phyloP scores from a whole-genome alignment of 1,140 invertebrate species.

The Apis mellifera region Amel_HAv3.1 CM009940.2:10106501-10107000 shows the following conservation, averaged over 20 bases:
- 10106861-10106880: conserved; percentile 98
- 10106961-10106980: conserved; percentile 91
- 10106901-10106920: conserved; percentile 93
- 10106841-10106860: conserved; percentile 93
- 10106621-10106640: conserved; percentile 87
- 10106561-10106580: conserved; percentile 77
- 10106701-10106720: conserved; percentile 90
- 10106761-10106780: conserved; percentile 23
- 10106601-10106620: conserved; percentile 88
- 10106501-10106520: neutral
- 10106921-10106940: conserved; percentile 82
- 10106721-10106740: conserved; percentile 92
- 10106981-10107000: conserved; percentile 92
- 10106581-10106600: conserved; percentile 93
- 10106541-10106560: conserved; percentile 61
- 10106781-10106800: conserved; percentile 9
- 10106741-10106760: conserved; percentile 79
- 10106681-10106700: conserved; percentile 86
- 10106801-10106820: conserved; percentile 34
- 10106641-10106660: conserved; percentile 93
- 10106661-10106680: conserved; percentile 89
- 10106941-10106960: conserved; percentile 82
- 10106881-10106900: conserved; percentile 99
- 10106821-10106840: conserved; percentile 83
- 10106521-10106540: neutral